Base-by-base conservation (phyloP, 2,888 invertebrate genomes). In the Philaethria dido region DNA sequence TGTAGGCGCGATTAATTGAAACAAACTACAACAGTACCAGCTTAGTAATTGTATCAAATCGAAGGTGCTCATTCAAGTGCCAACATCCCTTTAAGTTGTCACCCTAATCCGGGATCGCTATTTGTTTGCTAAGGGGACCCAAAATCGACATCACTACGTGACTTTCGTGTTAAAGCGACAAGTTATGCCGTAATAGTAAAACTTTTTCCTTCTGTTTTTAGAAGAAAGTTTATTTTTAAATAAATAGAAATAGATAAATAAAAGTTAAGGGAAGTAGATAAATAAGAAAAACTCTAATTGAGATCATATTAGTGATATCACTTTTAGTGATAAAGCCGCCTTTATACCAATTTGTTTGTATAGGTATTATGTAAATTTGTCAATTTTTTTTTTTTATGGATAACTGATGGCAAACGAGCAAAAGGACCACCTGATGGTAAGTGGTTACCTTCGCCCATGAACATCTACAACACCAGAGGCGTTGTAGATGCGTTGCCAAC, bases 101-200 rank as follows among this genome's bases (percentile, higher is more conserved):
- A 77, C 86, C 84, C 81, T 85, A 83, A 86, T 85, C 84, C 79
- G 79, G 78, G 73, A 18, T 68, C 72, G 75, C 78, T 75, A 87
- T 90, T 88, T 87, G 87, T 89, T 88, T 88, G 85, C 88, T 90
- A 89, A 90, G 88, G 87, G 90, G 89, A 89, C 60, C 60, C 60
- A 4, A 44, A 60, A 47, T 47, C n/a, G 74, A 77, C 77, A 73
- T 72, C 76, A 69, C 73, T 75, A 86, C 89, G 90, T 89, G 91
- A 89, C 85, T 83, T 73, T 76, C 77, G 81, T 82, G 76, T 68
- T 72, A 22, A 48, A 44, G 20, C 18, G 25, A 36, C 4, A 42
- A 22, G 39, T 42, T 42, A 22, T 39, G 2, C 39, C 4, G 42
- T 22, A 42, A 0, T n/a, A n/a, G 4, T 25, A 57, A n/a, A 55